Evolutionary conservation across 2,888 invertebrate species (phyloP).

Genomic region (Sabatieria punctata): DNA sequence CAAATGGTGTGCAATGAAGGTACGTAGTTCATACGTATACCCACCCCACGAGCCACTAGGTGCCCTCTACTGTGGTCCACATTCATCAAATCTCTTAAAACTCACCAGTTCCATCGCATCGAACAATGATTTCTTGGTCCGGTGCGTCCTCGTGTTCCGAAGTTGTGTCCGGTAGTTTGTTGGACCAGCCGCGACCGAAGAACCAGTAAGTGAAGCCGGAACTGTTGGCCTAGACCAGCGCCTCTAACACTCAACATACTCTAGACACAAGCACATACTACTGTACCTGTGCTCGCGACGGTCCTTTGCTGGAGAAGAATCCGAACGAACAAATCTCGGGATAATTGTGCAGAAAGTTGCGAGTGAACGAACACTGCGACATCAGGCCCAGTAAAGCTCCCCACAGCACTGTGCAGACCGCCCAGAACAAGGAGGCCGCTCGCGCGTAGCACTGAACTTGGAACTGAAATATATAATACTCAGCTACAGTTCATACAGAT

Average conservation of each 20-base stretch:
- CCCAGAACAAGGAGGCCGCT: conserved; percentile 39
- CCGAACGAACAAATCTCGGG: conserved; percentile 57
- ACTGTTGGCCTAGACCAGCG: conserved; percentile 40
- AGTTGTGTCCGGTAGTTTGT: too few relatives aligned
- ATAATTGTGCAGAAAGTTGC: conserved; percentile 48
- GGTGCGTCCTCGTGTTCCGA: conserved; percentile 44
- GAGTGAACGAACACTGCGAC: conserved; percentile 46
- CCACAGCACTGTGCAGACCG: conserved; percentile 41
- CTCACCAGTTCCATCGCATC: conserved; percentile 44
- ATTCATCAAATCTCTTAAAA: too few relatives aligned
- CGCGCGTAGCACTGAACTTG: conserved; percentile 48
- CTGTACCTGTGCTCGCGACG: conserved; percentile 35
- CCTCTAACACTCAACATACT: conserved; percentile 34
- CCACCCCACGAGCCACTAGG: too few relatives aligned
- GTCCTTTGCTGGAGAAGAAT: conserved; percentile 46
- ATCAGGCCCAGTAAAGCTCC: conserved; percentile 47
- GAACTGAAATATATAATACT: too few relatives aligned
- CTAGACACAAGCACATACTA: neutral
- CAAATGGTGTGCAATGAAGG: too few relatives aligned
- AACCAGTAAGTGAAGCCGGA: conserved; percentile 50
- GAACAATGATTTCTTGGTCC: conserved; percentile 47
- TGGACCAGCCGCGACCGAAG: conserved; percentile 59
- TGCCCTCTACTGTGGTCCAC: too few relatives aligned
- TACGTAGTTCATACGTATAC: too few relatives aligned
- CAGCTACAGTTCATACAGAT: too few relatives aligned